These are phyloP conservation scores for Thalassophryne amazonica DNA, from an alignment of 2,797 vertebrate genomes.

Conservation along the genomic window DNA sequence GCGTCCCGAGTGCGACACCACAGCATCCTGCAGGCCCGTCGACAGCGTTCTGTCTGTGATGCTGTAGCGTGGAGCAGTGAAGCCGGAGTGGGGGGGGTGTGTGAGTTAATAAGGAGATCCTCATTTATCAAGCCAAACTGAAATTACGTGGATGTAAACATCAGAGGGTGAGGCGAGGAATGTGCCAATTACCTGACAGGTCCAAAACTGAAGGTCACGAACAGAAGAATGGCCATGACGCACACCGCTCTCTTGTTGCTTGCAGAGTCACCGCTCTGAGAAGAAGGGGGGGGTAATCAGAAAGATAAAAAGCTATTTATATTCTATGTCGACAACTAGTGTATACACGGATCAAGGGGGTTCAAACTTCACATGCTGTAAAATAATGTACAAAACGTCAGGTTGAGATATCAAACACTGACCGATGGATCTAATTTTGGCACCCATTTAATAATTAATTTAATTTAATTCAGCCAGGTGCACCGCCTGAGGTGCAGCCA, in stretches of 20 bases:
- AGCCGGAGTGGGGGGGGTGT: accelerated
- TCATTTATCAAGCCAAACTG: too few relatives aligned
- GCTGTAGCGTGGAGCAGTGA: slow-evolving; percentile 52
- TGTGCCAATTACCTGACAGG: slow-evolving; percentile 80
- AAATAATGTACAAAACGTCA: too few relatives aligned
- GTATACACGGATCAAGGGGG: too few relatives aligned
- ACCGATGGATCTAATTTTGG: too few relatives aligned
- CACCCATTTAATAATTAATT: too few relatives aligned
- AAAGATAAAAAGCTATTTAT: not conserved
- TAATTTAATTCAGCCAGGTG: too few relatives aligned
- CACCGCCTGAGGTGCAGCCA: too few relatives aligned
- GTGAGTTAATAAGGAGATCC: not conserved
- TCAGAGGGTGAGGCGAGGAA: too few relatives aligned
- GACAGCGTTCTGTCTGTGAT: slow-evolving; percentile 80
- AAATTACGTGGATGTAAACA: not conserved
- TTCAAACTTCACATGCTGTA: too few relatives aligned
- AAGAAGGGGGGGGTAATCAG: too few relatives aligned
- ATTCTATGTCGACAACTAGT: not conserved
- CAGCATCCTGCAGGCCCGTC: slow-evolving; percentile 50
- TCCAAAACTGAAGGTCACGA: slow-evolving; percentile 89
- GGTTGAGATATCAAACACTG: too few relatives aligned
- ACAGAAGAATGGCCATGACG: slow-evolving; percentile 87
- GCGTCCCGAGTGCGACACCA: slow-evolving; percentile 64
- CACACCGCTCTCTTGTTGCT: slow-evolving; percentile 85
- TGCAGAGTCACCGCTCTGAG: slow-evolving; percentile 75